phyloP scores from a whole-genome alignment of 2,113 vertebrate species.

The Macroglossus sobrinus region DNA sequence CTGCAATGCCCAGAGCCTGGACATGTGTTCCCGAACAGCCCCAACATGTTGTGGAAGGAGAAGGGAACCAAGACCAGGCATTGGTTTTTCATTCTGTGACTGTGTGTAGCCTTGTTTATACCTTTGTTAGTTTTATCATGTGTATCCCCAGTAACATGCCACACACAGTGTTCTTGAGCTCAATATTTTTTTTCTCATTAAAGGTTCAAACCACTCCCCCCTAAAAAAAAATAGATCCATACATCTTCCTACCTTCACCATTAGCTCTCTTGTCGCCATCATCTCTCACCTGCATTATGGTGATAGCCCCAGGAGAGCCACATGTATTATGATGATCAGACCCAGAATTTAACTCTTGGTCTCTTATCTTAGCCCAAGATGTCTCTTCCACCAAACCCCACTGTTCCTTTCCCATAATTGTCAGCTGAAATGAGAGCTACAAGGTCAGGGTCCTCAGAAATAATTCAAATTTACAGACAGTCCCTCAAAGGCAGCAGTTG shows the following conservation, averaged over 20 bases:
- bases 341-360: neutral
- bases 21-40: constrained; percentile 91
- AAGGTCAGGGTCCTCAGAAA: neutral
- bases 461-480: neutral
- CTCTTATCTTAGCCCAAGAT: neutral
- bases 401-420: neutral
- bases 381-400: neutral
- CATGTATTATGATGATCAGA: neutral
- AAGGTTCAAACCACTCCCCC: constrained; percentile 65
- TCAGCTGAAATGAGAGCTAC: neutral
- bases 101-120: neutral
- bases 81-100: neutral
- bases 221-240: no score
- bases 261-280: neutral
- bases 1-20: constrained; percentile 92
- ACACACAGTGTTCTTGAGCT: constrained; percentile 30
- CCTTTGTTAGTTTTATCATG: neutral
- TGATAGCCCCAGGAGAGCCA: neutral
- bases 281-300: neutral
- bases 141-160: neutral
- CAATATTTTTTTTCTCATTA: constrained; percentile 75
- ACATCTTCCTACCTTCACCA: neutral
- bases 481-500: neutral
- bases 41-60: constrained; percentile 93
- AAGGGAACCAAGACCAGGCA: constrained; percentile 79